Conservation (phyloP, 1,140 invertebrate species). For the Drosophila ananassae region DNA sequence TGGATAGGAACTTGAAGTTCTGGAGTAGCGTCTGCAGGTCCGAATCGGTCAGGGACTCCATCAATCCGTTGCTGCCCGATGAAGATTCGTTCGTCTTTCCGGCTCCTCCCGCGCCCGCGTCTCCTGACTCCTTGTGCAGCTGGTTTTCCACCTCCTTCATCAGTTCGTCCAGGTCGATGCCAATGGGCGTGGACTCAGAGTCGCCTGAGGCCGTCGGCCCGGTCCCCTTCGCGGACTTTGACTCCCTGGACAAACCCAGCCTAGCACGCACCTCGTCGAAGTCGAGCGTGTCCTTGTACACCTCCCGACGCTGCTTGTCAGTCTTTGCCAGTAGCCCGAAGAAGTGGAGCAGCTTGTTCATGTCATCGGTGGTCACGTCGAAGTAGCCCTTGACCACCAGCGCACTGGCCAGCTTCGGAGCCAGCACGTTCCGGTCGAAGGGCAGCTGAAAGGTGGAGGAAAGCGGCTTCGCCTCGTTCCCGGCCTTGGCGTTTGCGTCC, state of each 20-base stretch:
- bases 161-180: slow-evolving; percentile 56
- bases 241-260: slow-evolving; percentile 27
- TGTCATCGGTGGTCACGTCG: slow-evolving; percentile 90
- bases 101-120: background rate
- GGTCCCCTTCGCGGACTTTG: background rate
- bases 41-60: slow-evolving; percentile 90
- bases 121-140: slow-evolving; percentile 36
- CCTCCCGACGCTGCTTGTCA: slow-evolving; percentile 32
- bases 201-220: background rate
- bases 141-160: slow-evolving; percentile 69
- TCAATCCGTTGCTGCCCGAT: slow-evolving; percentile 85
- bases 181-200: slow-evolving; percentile 14
- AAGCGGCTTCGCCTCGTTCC: background rate
- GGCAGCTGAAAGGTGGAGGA: slow-evolving; percentile 43
- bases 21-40: slow-evolving; percentile 90
- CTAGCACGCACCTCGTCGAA: slow-evolving; percentile 36
- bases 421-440: slow-evolving; percentile 85
- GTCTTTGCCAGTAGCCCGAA: slow-evolving; percentile 87
- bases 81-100: background rate
- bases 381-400: slow-evolving; percentile 90
- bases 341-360: slow-evolving; percentile 90
- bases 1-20: slow-evolving; percentile 91
- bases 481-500: slow-evolving; percentile 13
- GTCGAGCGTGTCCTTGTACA: slow-evolving; percentile 13
- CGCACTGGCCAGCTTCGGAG: slow-evolving; percentile 90